phyloP scores from a whole-genome alignment of 2,113 vertebrate species.

The Cephalopterus ornatus region DNA sequence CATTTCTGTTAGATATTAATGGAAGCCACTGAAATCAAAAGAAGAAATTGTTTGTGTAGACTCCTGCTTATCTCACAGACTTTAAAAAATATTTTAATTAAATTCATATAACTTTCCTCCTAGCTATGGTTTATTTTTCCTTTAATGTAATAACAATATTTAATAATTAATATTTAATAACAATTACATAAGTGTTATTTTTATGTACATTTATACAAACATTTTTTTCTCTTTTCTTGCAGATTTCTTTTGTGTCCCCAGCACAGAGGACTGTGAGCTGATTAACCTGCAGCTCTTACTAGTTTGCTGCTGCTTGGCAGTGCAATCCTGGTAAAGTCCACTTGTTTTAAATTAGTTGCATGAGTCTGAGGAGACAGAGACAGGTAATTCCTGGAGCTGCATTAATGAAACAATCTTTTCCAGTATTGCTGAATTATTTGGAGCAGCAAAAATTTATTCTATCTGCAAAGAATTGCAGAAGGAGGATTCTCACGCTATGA shows the following conservation, averaged over 20 bases:
- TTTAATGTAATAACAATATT: neutral
- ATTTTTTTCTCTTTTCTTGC: neutral
- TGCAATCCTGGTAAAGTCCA: neutral
- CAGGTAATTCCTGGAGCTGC: neutral
- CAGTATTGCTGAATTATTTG: neutral
- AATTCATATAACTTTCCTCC: neutral
- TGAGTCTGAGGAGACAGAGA: neutral
- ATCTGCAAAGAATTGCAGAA: neutral
- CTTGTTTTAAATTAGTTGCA: neutral
- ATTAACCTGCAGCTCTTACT: neutral
- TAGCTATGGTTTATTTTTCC: neutral
- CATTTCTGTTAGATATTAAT: neutral
- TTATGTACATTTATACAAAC: neutral
- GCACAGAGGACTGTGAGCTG: neutral
- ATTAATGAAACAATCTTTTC: neutral
- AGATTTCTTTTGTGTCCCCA: neutral
- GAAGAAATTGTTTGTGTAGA: neutral
- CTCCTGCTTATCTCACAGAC: neutral
- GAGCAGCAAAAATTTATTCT: neutral
- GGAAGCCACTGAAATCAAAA: neutral
- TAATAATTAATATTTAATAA: neutral
- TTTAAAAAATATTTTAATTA: neutral
- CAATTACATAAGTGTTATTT: neutral
- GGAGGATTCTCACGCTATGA: neutral
- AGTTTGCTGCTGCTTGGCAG: neutral